These are phyloP conservation scores for Spodoptera frugiperda DNA, from an alignment of 1,140 invertebrate species.

Conservation along the genomic window DNA sequence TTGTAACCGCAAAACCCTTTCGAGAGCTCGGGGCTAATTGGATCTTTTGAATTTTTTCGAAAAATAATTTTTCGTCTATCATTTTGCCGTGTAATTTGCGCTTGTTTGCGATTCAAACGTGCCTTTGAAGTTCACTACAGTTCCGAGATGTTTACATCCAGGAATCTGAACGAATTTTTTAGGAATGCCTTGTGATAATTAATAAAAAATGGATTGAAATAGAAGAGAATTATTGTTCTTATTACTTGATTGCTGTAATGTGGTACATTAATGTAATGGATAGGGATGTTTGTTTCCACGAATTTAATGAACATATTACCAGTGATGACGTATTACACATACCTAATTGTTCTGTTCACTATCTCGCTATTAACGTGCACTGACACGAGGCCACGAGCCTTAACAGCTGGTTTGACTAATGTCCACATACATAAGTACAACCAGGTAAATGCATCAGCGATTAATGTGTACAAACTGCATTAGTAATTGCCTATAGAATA, in stretches of 20 bases:
- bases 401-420: constrained; percentile 41
- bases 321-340: constrained; percentile 25
- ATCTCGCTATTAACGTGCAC: constrained; percentile 33
- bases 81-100: constrained; percentile 66
- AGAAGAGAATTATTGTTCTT: no score
- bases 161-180: neutral
- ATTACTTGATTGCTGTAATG: no score
- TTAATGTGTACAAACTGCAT: constrained; percentile 37
- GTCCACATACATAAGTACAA: constrained; percentile 30
- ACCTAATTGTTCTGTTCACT: constrained; percentile 26
- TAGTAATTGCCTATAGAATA: neutral
- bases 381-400: constrained; percentile 19
- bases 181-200: no score
- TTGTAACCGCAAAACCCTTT: constrained; percentile 65
- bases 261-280: no score
- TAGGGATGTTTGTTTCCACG: neutral
- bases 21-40: constrained; percentile 70
- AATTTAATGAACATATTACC: constrained; percentile 33
- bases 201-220: no score
- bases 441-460: constrained; percentile 31
- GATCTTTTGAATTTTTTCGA: constrained; percentile 70
- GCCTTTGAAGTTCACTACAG: constrained; percentile 58
- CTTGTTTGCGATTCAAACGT: constrained; percentile 57
- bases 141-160: constrained; percentile 55
- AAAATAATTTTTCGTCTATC: constrained; percentile 70